Evolutionary conservation across 2,888 invertebrate species (phyloP).

Genomic region (Cloeon dipterum): DNA sequence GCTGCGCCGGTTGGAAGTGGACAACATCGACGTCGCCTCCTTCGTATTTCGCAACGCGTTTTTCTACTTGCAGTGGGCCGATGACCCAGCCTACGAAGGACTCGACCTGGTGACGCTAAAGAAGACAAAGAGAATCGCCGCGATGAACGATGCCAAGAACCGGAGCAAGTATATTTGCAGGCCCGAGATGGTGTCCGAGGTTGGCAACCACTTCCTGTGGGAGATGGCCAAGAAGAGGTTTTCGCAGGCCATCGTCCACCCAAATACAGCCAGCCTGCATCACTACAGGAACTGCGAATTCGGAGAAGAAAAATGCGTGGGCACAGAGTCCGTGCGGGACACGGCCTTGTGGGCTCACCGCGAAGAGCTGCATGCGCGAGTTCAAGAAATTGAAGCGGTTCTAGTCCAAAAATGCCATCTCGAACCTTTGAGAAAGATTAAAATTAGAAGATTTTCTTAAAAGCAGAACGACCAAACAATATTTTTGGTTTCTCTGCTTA

Average conservation of each 20-base stretch:
- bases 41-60: conserved; percentile 74
- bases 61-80: conserved; percentile 62
- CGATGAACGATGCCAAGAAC: conserved; percentile 74
- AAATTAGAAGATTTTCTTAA: too few relatives aligned
- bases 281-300: conserved; percentile 66
- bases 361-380: conserved; percentile 9
- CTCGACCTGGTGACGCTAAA: conserved; percentile 44
- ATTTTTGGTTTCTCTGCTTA: too few relatives aligned
- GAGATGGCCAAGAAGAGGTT: conserved; percentile 52
- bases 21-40: conserved; percentile 36
- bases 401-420: too few relatives aligned
- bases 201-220: conserved; percentile 88
- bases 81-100: conserved; percentile 28
- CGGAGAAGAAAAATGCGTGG: conserved; percentile 76
- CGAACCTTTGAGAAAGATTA: conserved; percentile 10
- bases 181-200: conserved; percentile 63
- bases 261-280: conserved; percentile 61
- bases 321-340: conserved; percentile 61
- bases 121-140: conserved; percentile 58
- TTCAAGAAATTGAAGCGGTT: conserved; percentile 6
- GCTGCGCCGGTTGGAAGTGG: conserved; percentile 8
- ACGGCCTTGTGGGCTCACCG: conserved; percentile 28
- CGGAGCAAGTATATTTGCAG: conserved; percentile 76
- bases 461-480: too few relatives aligned
- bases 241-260: conserved; percentile 51